These are phyloP conservation scores for Paradoxurus hermaphroditus DNA, from an alignment of 2,113 vertebrate genomes.

Conservation along the genomic window DNA sequence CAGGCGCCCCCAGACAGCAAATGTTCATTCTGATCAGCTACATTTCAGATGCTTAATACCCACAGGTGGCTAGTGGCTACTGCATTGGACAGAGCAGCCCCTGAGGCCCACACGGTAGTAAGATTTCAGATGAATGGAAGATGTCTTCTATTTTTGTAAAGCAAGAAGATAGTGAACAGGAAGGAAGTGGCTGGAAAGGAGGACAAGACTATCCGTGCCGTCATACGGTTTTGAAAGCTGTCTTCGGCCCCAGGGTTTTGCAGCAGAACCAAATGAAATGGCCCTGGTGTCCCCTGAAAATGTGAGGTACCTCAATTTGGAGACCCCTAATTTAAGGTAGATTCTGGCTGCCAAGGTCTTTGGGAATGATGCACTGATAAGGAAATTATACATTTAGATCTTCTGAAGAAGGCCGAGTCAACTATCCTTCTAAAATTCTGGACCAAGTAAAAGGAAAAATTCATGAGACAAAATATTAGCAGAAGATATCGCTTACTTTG, in stretches of 20 bases:
- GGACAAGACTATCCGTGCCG: background rate
- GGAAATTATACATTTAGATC: background rate
- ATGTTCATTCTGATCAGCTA: background rate
- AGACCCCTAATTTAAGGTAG: background rate
- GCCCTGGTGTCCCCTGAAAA: background rate
- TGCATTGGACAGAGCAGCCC: background rate
- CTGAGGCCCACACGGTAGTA: background rate
- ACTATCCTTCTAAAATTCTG: background rate
- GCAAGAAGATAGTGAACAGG: background rate
- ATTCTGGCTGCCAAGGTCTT: background rate
- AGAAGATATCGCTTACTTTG: background rate
- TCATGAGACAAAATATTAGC: background rate
- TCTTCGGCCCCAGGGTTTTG: background rate
- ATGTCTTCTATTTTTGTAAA: background rate
- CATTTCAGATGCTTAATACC: background rate
- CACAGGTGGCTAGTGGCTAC: background rate
- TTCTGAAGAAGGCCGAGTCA: background rate
- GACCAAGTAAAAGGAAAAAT: background rate
- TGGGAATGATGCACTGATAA: background rate
- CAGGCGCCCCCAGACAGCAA: background rate
- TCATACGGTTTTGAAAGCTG: background rate
- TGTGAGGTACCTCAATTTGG: background rate
- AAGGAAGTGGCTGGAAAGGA: background rate
- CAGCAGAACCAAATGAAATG: background rate
- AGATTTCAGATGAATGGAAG: background rate